Base-by-base conservation (phyloP, 2,888 invertebrate genomes). In the Harmothoe impar region DNA sequence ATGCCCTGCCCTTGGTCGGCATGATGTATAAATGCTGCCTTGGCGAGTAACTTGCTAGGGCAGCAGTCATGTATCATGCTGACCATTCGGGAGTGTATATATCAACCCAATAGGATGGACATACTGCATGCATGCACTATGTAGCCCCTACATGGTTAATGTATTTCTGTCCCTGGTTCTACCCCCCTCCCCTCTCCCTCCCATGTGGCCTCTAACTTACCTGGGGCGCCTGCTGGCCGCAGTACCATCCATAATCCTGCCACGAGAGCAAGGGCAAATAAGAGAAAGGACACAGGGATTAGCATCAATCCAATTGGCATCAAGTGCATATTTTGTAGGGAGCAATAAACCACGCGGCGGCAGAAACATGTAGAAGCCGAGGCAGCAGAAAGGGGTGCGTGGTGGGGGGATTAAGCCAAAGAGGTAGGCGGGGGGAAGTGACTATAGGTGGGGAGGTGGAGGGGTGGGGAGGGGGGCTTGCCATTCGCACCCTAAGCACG, bases 401-500 rank as follows among this genome's bases (percentile, higher is more conserved):
- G 62, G 62, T 62, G 62, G 20, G 62, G 43, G 43, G 62, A 20
- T 1, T n/a, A 62, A 62, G 62, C 62, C 62, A n/a, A 62, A 20
- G 62, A n/a, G 62, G 62, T 20, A 62, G 20, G 62, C 54, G 17
- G 10, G 54, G 54, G 54, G 54, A 52, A 17, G 54, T 52, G 17
- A 17, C n/a, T n/a, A 17, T 52, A 52, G 54, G 62, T 3, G n/a
- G 62, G 62, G 23, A 52, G 54, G 54, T 3, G 62, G 62, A 1
- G 3, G 29, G 15, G 29, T 1, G 29, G 72, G 35, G 3, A 17
- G 35, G 35, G 81, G 29, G 72, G 3, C 35, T 81, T 43, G 81
- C 81, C 81, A 81, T 81, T 81, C 81, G 81, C 81, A 81, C 81
- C 25, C 81, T 43, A 43, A 81, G 81, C 81, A 81, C 81, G 81